Evolutionary conservation across 2,888 invertebrate genomes (phyloP).

Genomic region (Zaprionus bogoriensis): DNA sequence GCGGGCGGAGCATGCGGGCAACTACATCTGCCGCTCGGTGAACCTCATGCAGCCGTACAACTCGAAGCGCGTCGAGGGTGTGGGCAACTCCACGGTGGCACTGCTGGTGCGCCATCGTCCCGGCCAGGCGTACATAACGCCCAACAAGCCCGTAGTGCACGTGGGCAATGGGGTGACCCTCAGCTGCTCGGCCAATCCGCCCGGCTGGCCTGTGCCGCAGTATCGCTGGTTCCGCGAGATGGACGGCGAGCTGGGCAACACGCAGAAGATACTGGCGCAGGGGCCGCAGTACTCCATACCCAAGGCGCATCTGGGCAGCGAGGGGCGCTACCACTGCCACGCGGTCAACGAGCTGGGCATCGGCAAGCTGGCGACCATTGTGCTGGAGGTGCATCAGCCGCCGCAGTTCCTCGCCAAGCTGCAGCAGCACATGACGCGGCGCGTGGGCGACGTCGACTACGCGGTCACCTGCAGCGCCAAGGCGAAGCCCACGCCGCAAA

Average conservation of each 20-base stretch:
- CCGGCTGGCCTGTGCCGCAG: conserved; percentile 95
- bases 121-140: conserved; percentile 91
- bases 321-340: conserved; percentile 95
- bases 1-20: conserved; percentile 93
- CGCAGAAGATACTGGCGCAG: conserved; percentile 88
- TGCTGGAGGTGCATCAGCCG: conserved; percentile 93
- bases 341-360: conserved; percentile 94
- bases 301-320: conserved; percentile 91
- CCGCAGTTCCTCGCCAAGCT: conserved; percentile 92
- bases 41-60: conserved; percentile 91
- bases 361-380: conserved; percentile 92
- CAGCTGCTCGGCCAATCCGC: conserved; percentile 93
- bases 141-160: conserved; percentile 92
- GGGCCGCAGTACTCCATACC: conserved; percentile 93
- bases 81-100: conserved; percentile 91
- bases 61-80: conserved; percentile 87
- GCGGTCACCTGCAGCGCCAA: conserved; percentile 92
- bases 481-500: conserved; percentile 92
- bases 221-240: conserved; percentile 95
- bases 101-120: conserved; percentile 94
- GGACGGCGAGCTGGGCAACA: conserved; percentile 84
- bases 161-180: conserved; percentile 92
- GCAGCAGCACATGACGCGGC: conserved; percentile 91
- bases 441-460: conserved; percentile 91
- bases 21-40: conserved; percentile 93